A percentile compares a stretch with the other conserved stretches of the same genome.
Conservation (phyloP, 2,113 vertebrate species). For the Plotosus lineatus region DNA sequence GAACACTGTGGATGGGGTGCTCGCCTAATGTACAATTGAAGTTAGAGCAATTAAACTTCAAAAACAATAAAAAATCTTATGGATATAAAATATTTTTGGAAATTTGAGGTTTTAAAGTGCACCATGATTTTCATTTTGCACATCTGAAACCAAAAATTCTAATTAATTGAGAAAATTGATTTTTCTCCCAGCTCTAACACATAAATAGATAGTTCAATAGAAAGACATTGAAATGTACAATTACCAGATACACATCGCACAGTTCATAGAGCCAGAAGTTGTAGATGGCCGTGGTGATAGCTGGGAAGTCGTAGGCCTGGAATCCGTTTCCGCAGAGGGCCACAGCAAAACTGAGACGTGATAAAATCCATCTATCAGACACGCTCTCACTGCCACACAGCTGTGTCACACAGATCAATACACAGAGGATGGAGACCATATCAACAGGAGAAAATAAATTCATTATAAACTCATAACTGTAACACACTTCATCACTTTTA, state of each 20-base stretch:
- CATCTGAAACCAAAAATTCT: no score
- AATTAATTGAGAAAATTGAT: no score
- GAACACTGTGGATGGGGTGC: no score
- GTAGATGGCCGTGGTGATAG: conserved; percentile 82
- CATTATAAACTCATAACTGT: not conserved
- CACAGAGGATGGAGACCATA: not conserved
- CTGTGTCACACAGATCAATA: conserved; percentile 59
- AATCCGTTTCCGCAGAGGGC: conserved; percentile 75
- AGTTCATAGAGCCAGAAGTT: conserved; percentile 95
- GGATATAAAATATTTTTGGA: no score
- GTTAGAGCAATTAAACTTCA: no score
- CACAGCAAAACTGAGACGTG: conserved; percentile 79
- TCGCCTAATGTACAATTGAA: no score
- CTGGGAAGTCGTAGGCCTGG: conserved; percentile 82
- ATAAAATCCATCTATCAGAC: conserved; percentile 84
- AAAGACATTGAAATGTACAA: no score
- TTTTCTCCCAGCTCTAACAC: no score
- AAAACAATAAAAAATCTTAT: no score
- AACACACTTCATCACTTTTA: not conserved
- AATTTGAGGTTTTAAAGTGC: no score
- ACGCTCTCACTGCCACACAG: conserved; percentile 75
- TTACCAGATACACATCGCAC: conserved; percentile 87
- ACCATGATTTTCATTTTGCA: no score
- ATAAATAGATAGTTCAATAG: no score
- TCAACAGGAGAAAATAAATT: not conserved